Percentiles rank a stretch among this genome's conserved stretches.
Evolutionary conservation across 2,113 vertebrate species (phyloP).

Genomic region (Rhinichthys klamathensis): DNA sequence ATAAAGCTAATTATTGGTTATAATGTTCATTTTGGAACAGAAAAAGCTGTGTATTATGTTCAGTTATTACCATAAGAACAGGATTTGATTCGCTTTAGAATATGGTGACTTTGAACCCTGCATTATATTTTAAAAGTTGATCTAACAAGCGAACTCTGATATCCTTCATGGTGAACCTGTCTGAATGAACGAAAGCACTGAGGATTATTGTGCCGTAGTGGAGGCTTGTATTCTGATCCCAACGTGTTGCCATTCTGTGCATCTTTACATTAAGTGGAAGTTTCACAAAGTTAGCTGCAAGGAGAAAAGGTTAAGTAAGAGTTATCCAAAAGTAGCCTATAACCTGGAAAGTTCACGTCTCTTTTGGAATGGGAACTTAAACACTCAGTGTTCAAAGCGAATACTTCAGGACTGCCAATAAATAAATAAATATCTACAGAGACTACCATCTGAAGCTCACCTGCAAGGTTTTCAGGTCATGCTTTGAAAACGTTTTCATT

Average conservation of each 20-base stretch:
- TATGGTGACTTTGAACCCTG: slow-evolving; percentile 1
- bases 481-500: not conserved
- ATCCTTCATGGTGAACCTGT: not conserved
- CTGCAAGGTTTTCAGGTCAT: not conserved
- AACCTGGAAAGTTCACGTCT: not conserved
- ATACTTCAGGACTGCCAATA: not conserved
- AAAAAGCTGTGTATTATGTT: not conserved
- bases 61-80: not conserved
- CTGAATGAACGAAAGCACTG: not conserved
- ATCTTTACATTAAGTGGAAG: not conserved
- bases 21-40: not conserved
- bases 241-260: not conserved
- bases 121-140: not conserved
- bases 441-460: not conserved
- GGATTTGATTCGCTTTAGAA: not conserved
- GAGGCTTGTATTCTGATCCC: not conserved
- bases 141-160: not conserved
- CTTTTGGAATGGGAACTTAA: not conserved
- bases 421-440: not conserved
- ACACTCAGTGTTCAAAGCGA: not conserved
- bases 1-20: slow-evolving; percentile 6
- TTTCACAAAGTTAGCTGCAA: not conserved
- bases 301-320: not conserved
- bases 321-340: not conserved
- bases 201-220: not conserved